Percentiles rank a stretch among this genome's conserved stretches.
These are phyloP conservation scores for Rapana venosa DNA, from an alignment of 2,888 invertebrate species.

Conservation along the genomic window DNA sequence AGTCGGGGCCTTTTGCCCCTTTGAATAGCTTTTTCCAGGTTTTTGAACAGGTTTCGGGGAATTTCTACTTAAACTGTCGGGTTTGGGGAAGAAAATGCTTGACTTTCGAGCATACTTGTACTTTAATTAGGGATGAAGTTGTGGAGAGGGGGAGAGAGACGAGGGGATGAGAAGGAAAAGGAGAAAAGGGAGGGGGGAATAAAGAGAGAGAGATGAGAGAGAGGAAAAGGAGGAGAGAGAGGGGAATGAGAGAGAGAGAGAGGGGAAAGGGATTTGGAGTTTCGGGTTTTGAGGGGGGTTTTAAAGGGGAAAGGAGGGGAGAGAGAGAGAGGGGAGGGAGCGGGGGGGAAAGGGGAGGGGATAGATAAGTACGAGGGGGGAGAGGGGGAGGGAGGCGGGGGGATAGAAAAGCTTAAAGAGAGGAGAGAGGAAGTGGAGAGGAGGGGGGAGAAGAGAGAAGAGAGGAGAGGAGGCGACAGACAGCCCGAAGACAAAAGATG, in stretches of 20 bases:
- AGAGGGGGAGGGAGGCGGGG: background rate
- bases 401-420: background rate
- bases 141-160: background rate
- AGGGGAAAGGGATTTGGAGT: no score
- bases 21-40: no score
- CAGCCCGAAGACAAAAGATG: no score
- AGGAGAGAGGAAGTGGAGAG: background rate
- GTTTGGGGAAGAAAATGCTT: background rate
- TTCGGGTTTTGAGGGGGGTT: no score
- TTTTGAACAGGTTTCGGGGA: no score
- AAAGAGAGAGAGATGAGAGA: background rate
- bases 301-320: background rate
- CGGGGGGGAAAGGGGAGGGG: background rate
- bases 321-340: background rate
- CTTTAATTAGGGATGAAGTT: background rate
- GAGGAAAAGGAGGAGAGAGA: background rate
- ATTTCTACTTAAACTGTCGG: background rate
- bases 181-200: background rate
- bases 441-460: no score
- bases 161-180: background rate
- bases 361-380: background rate
- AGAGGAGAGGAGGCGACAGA: no score
- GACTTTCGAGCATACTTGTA: background rate
- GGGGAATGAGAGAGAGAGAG: background rate
- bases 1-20: background rate